Conservation (phyloP, 2,113 vertebrate species). For the Galemys pyrenaicus region DNA sequence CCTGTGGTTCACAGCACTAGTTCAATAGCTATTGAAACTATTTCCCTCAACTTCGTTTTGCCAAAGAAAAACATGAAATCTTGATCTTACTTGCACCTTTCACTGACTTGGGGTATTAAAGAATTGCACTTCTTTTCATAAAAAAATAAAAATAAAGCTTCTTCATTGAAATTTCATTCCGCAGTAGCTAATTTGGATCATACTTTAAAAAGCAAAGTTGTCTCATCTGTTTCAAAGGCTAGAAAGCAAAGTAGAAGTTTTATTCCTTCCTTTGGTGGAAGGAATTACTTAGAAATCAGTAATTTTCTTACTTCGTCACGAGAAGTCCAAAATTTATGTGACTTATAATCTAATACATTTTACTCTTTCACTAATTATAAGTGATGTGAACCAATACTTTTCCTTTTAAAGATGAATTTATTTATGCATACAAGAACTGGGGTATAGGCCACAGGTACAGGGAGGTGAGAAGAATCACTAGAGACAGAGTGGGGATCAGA, state of each 20-base stretch:
- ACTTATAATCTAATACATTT: background rate
- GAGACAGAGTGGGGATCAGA: too few relatives aligned
- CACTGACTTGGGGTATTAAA: rapidly evolving
- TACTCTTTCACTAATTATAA: background rate
- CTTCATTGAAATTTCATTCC: background rate
- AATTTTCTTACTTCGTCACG: background rate
- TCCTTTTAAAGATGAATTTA: too few relatives aligned
- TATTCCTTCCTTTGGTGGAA: background rate
- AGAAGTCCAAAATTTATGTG: background rate
- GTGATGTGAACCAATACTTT: background rate
- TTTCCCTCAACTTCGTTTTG: background rate
- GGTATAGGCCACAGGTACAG: too few relatives aligned
- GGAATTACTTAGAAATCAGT: background rate
- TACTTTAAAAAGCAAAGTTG: background rate
- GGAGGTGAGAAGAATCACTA: too few relatives aligned
- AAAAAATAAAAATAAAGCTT: background rate
- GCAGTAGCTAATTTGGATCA: background rate
- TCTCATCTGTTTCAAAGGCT: background rate
- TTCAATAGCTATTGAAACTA: background rate
- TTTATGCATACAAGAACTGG: too few relatives aligned
- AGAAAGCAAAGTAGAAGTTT: background rate
- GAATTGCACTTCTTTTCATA: background rate
- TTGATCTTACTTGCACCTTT: background rate
- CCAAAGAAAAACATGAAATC: background rate
- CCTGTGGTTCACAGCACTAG: background rate